Conservation (phyloP, 2,888 invertebrate species). For the Amiota communis region DNA sequence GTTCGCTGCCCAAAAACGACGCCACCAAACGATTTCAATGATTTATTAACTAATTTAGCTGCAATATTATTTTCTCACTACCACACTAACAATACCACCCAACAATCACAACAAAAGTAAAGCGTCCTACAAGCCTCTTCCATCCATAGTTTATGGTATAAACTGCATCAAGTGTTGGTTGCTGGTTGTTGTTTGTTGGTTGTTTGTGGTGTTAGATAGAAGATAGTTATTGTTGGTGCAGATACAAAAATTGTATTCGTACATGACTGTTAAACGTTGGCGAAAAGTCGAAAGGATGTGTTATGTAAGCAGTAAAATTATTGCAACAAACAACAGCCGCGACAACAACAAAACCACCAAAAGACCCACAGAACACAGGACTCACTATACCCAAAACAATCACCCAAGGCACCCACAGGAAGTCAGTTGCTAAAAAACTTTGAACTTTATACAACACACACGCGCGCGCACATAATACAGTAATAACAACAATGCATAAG, state of each 20-base stretch:
- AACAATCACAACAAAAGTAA: no score
- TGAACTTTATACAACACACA: conserved; percentile 31
- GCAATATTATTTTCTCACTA: conserved; percentile 51
- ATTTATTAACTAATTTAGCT: conserved; percentile 60
- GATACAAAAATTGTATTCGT: no score
- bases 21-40: conserved; percentile 39
- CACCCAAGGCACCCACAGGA: conserved; percentile 35
- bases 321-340: conserved; percentile 9
- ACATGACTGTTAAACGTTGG: no score
- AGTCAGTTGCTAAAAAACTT: conserved; percentile 31
- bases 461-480: conserved; percentile 12
- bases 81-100: not conserved
- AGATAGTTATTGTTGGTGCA: not conserved
- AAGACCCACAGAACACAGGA: not conserved
- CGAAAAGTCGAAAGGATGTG: not conserved
- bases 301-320: not conserved
- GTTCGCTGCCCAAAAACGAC: conserved; percentile 12
- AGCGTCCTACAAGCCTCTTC: no score
- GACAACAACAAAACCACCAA: not conserved
- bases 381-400: no score
- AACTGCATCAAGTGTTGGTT: no score
- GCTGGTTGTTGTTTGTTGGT: no score
- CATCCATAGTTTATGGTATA: no score
- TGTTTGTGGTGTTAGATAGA: no score
- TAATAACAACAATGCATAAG: conserved; percentile 49